phyloP scores from a whole-genome alignment of 2,888 invertebrate species.

The Bimastos eiseni region DNA sequence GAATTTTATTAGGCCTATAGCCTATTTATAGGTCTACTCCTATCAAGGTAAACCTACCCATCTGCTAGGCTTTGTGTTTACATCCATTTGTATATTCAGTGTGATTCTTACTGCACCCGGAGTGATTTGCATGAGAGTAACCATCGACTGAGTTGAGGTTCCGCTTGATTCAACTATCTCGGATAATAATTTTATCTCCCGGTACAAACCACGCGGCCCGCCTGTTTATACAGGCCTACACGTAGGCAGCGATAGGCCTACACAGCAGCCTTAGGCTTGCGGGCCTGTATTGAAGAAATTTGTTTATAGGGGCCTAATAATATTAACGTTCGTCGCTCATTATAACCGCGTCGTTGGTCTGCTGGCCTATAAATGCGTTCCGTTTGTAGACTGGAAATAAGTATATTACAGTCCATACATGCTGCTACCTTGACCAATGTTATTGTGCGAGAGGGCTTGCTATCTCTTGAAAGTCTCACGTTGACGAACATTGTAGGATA shows the following conservation, averaged over 20 bases:
- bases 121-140: background rate
- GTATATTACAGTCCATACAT: background rate
- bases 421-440: conserved; percentile 5
- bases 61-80: background rate
- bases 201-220: background rate
- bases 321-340: background rate
- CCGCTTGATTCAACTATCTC: background rate
- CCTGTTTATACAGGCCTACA: conserved; percentile 3
- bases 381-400: background rate
- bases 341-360: background rate
- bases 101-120: background rate
- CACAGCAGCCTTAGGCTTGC: background rate
- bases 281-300: background rate
- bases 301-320: background rate
- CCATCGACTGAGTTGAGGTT: background rate
- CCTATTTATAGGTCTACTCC: too few species aligned
- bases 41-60: background rate
- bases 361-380: background rate
- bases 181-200: background rate
- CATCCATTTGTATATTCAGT: background rate
- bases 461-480: background rate
- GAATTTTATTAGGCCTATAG: too few species aligned
- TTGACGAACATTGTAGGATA: background rate
- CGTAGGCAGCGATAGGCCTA: background rate
- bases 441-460: background rate